phyloP scores from a whole-genome alignment of 2,888 invertebrate species.

The Napeogenes sylphis region DNA sequence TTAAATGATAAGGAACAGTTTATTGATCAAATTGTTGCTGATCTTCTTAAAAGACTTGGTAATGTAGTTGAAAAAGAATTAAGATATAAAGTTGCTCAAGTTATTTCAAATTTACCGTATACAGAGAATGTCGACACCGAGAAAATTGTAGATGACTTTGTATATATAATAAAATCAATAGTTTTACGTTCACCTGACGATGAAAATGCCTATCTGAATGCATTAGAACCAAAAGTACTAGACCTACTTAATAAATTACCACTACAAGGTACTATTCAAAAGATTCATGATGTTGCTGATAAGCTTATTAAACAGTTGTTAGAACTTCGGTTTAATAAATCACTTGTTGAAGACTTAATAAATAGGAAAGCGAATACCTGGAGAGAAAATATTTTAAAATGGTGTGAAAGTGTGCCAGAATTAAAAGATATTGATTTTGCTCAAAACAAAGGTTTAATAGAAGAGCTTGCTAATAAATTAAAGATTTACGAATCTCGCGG shows the following conservation, averaged over 20 bases:
- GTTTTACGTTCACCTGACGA: conserved; percentile 2
- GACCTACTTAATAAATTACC: conserved; percentile 15
- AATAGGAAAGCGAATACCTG: neutral
- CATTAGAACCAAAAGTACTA: conserved; percentile 11
- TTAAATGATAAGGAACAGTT: conserved; percentile 4
- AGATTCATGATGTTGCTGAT: conserved; percentile 12
- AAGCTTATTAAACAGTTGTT: conserved; percentile 13
- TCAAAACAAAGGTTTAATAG: conserved; percentile 5
- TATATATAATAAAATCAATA: conserved; percentile 7
- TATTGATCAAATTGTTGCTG: conserved; percentile 16
- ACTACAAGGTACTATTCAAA: neutral
- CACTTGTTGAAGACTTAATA: neutral
- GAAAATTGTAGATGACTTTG: conserved; percentile 8
- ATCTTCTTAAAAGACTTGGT: conserved; percentile 16
- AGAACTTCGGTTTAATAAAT: conserved; percentile 7
- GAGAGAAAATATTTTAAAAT: conserved; percentile 11
- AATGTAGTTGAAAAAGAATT: conserved; percentile 12
- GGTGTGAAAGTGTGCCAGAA: conserved; percentile 13
- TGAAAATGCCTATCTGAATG: conserved; percentile 12
- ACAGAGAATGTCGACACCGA: conserved; percentile 1
- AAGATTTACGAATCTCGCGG: neutral
- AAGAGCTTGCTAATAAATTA: conserved; percentile 10
- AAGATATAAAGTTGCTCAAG: conserved; percentile 7
- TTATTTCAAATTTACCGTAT: conserved; percentile 8
- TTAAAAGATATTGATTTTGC: conserved; percentile 4